Evolutionary conservation across 2,113 vertebrate genomes (phyloP).

Genomic region (Microcebus lehilahytsara): DNA sequence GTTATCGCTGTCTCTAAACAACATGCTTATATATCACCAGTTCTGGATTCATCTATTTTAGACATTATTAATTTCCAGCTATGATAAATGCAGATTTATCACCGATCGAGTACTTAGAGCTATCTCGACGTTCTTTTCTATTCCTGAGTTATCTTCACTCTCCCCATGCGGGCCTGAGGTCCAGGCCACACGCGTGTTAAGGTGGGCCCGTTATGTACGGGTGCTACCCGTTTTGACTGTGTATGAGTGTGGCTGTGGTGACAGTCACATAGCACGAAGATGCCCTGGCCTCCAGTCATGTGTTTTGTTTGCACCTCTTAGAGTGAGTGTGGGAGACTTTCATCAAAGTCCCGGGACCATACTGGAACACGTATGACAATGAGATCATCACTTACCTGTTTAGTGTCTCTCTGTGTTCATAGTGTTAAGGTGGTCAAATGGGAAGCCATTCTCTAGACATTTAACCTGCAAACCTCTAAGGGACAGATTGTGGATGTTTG

Average conservation of each 20-base stretch:
- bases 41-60: slow-evolving; percentile 27
- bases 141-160: neutral
- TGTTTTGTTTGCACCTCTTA: neutral
- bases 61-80: slow-evolving; percentile 28
- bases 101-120: neutral
- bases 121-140: neutral
- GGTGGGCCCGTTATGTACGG: neutral
- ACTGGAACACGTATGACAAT: neutral
- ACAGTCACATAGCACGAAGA: neutral
- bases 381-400: neutral
- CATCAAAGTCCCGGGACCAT: neutral
- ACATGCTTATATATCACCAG: neutral
- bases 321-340: neutral
- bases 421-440: neutral
- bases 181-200: neutral
- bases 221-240: neutral
- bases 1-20: neutral
- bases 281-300: neutral
- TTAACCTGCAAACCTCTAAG: neutral
- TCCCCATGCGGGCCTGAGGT: neutral
- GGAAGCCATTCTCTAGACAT: neutral
- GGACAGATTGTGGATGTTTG: neutral
- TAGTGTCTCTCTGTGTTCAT: neutral
- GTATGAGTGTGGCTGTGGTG: neutral
- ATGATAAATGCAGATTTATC: slow-evolving; percentile 41